Evolutionary conservation across 2,888 invertebrate genomes (phyloP), one percentile per base, ranked within the genome.

Genomic region (Tholera decimalis): DNA sequence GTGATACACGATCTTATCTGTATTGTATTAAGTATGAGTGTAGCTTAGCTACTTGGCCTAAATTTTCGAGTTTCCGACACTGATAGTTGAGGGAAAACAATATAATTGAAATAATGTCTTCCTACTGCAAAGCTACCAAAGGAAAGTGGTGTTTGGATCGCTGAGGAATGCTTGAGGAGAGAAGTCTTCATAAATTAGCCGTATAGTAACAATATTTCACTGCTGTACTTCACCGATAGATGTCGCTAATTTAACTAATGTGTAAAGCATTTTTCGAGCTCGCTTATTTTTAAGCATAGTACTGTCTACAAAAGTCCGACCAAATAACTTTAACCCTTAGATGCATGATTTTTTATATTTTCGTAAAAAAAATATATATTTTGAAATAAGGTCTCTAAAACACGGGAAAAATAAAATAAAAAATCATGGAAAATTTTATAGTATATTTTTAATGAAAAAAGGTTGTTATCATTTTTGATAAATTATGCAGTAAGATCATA

Each of bases 181-280:
- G 13, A n/a, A 18, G 13, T 6, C 58, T 39, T 46, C 33, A 22
- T 57, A 33, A 22, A 33, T 33, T 39, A 18, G 15, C 18, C 39
- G 59, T 28, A 6, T n/a, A 57, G 30, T 13, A 44, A n/a, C 28
- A n/a, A 8, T 35, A 3, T 2, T 5, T 18, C 2, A 11, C 5
- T 47, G 15, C 26, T 22, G 11, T 59, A 33, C 22, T 7, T 3
- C 13, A 28, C 18, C 35, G 35, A 18, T 49, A 72, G 63, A 63
- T 62, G 67, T 30, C 46, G 22, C 46, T 53, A n/a, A 47, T 61
- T 5, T 5, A 15, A 30, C 30, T 30, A 30, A 30, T 1, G 0
- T 33, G 13, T 2, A 13, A 35, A 13, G 2, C 9, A 30, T 30
- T 9, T 28, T 28, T 4, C 4, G 28, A 4, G n/a, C n/a, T n/a